These are phyloP conservation scores for Verasper variegatus DNA, from an alignment of 2,113 vertebrate genomes.

Conservation along the genomic window DNA sequence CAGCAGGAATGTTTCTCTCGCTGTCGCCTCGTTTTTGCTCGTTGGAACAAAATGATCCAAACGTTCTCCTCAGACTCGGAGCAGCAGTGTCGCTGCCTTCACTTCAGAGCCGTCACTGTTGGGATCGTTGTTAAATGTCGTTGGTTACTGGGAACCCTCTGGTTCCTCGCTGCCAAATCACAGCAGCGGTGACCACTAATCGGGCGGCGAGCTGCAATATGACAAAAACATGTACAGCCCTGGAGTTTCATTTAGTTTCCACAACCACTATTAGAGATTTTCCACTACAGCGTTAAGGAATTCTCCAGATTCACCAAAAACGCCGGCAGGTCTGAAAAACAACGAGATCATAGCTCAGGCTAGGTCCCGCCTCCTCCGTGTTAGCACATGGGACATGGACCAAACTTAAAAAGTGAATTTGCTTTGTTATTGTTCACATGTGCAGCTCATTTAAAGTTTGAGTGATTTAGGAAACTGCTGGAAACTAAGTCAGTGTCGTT, in stretches of 20 bases:
- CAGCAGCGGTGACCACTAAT: constrained; percentile 63
- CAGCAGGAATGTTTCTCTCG: not conserved
- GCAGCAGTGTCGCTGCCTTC: constrained; percentile 11
- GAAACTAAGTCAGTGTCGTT: too few relatives aligned
- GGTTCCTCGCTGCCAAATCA: constrained; percentile 62
- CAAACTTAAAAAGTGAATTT: too few relatives aligned
- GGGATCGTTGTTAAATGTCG: constrained; percentile 58
- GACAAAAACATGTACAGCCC: constrained; percentile 39
- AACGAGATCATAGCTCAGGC: too few relatives aligned
- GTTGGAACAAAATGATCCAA: constrained; percentile 35
- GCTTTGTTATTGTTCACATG: too few relatives aligned
- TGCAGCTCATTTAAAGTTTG: too few relatives aligned
- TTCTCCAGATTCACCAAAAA: not conserved
- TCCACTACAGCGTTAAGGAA: constrained; percentile 7
- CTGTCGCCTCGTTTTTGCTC: constrained; percentile 38
- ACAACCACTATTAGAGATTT: constrained; percentile 4
- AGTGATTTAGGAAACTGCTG: too few relatives aligned
- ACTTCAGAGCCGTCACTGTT: constrained; percentile 19
- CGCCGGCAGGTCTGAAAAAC: not conserved
- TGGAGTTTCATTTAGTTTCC: constrained; percentile 29
- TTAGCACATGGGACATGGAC: too few relatives aligned
- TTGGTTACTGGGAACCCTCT: constrained; percentile 42
- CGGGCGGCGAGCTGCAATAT: constrained; percentile 39
- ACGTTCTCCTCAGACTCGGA: constrained; percentile 28
- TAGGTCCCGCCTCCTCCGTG: too few relatives aligned